phyloP scores from a whole-genome alignment of 2,797 vertebrate genomes.

The Esox masquinongy region DNA sequence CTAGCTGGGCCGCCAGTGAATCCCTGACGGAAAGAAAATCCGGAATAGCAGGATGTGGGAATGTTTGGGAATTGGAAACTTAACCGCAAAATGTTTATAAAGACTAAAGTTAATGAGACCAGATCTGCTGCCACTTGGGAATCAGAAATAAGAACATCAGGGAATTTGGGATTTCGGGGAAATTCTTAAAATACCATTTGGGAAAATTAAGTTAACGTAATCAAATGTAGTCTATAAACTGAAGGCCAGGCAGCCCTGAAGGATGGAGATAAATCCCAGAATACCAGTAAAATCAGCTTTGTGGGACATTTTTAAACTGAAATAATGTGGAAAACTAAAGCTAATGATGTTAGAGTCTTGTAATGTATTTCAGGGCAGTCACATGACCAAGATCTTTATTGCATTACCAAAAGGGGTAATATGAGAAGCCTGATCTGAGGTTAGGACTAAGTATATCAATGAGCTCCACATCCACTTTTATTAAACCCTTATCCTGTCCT shows the following conservation, averaged over 20 bases:
- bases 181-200: neutral
- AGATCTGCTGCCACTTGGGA: neutral
- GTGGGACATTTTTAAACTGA: neutral
- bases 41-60: neutral
- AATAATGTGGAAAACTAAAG: neutral
- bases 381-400: neutral
- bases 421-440: neutral
- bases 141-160: neutral
- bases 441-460: neutral
- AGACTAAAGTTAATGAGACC: neutral
- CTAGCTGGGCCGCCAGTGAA: constrained; percentile 88
- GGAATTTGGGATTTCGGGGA: neutral
- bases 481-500: constrained; percentile 3
- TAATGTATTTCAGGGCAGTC: neutral
- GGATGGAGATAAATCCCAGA: neutral
- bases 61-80: neutral
- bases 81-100: neutral
- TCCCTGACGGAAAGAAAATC: constrained; percentile 73
- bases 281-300: neutral
- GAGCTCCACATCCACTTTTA: constrained; percentile 26
- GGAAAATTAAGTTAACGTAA: neutral
- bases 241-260: neutral
- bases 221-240: neutral
- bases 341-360: neutral
- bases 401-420: neutral